Evolutionary conservation across 2,113 vertebrate species (phyloP).

Genomic region (Apus apus): DNA sequence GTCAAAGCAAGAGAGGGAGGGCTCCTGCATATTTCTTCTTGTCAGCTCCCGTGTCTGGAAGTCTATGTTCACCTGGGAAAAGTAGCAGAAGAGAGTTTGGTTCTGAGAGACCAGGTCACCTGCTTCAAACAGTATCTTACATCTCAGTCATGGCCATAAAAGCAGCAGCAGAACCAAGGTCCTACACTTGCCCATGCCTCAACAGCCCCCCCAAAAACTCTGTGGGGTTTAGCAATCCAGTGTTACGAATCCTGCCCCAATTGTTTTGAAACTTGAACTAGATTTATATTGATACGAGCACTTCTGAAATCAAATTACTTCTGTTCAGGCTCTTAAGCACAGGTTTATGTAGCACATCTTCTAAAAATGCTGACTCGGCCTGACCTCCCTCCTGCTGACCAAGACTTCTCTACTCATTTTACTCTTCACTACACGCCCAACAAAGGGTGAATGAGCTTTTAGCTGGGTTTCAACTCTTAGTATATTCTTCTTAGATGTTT

Average conservation of each 20-base stretch:
- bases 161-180: background rate
- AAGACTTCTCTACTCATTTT: background rate
- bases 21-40: constrained; percentile 89
- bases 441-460: background rate
- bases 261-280: background rate
- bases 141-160: background rate
- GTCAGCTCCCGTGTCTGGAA: constrained; percentile 92
- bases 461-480: background rate
- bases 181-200: background rate
- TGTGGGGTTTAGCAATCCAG: fast-evolving
- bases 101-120: background rate
- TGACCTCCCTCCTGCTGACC: background rate
- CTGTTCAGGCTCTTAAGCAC: background rate
- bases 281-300: background rate
- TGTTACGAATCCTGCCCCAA: background rate
- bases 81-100: constrained; percentile 37
- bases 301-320: background rate
- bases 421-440: background rate
- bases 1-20: constrained; percentile 87
- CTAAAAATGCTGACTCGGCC: background rate
- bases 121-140: background rate
- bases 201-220: background rate
- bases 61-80: constrained; percentile 91
- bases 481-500: background rate
- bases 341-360: background rate